Conservation (phyloP, 2,888 invertebrate genomes). For the Cataglyphis albicans region DNA sequence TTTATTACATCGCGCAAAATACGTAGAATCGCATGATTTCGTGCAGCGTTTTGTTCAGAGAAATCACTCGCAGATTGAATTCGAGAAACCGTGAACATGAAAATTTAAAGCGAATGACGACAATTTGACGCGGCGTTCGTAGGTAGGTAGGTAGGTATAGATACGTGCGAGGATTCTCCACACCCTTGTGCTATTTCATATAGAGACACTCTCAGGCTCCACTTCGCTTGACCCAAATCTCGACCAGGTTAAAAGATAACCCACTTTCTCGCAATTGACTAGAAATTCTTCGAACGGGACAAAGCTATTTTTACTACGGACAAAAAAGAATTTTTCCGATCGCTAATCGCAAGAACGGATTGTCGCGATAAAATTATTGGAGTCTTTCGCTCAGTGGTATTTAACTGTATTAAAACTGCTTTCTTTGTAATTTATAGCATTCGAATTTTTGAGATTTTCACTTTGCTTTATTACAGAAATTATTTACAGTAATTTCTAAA, state of each 20-base stretch:
- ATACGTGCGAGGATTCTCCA: background rate
- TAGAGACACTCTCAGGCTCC: conserved; percentile 46
- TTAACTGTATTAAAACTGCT: background rate
- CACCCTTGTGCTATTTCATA: conserved; percentile 20
- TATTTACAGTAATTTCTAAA: background rate
- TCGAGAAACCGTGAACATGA: conserved; percentile 9
- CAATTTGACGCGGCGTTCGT: conserved; percentile 11
- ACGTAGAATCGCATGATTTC: background rate
- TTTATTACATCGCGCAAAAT: conserved; percentile 21
- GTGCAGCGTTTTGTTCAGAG: background rate
- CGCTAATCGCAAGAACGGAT: background rate
- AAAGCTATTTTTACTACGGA: conserved; percentile 31
- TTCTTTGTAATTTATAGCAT: background rate
- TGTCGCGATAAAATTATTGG: background rate
- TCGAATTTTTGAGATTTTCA: background rate
- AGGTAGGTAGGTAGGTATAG: conserved; percentile 1
- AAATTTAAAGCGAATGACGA: conserved; percentile 35
- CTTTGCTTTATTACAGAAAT: background rate
- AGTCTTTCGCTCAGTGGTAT: background rate
- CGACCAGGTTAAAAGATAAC: conserved; percentile 41
- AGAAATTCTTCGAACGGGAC: conserved; percentile 38
- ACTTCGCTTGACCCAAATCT: conserved; percentile 57
- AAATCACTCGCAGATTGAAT: conserved; percentile 20
- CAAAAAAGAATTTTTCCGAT: conserved; percentile 14
- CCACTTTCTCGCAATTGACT: conserved; percentile 47